Evolutionary conservation across 2,797 vertebrate genomes (phyloP).

Genomic region (Pteropus rufus): DNA sequence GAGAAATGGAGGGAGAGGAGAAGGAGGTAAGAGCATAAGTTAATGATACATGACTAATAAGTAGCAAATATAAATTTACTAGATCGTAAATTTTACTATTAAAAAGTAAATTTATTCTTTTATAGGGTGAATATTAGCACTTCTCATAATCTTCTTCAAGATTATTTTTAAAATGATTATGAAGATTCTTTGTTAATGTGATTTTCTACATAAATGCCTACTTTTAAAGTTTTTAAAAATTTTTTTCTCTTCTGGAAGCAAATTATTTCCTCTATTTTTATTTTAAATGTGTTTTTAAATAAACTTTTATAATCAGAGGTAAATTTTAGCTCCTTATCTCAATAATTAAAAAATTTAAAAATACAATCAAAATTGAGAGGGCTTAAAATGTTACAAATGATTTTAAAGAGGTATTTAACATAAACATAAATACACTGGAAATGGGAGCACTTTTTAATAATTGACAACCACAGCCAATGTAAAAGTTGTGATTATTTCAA

Average conservation of each 20-base stretch:
- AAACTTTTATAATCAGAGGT: background rate
- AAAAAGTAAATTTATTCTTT: too few species aligned
- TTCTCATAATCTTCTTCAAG: too few species aligned
- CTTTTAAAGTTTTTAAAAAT: background rate
- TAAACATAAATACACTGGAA: background rate
- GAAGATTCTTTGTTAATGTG: background rate
- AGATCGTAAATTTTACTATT: too few species aligned
- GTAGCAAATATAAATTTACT: too few species aligned
- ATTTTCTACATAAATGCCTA: background rate
- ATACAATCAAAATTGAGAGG: background rate
- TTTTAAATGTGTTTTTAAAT: background rate
- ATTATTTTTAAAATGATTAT: background rate
- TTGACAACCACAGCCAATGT: background rate
- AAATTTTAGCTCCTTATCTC: background rate
- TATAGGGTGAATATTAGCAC: too few species aligned
- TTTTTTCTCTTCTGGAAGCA: background rate
- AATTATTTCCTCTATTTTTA: background rate
- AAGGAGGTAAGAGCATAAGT: too few species aligned
- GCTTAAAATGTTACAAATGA: background rate
- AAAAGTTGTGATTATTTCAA: background rate
- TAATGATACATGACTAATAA: too few species aligned
- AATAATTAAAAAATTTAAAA: constrained; percentile 23
- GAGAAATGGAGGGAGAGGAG: too few species aligned
- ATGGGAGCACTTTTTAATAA: background rate
- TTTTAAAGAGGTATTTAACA: background rate